These are phyloP conservation scores for Zelostemma sp. DNA, from an alignment of 1,140 invertebrate genomes.

Conservation along the genomic window DNA sequence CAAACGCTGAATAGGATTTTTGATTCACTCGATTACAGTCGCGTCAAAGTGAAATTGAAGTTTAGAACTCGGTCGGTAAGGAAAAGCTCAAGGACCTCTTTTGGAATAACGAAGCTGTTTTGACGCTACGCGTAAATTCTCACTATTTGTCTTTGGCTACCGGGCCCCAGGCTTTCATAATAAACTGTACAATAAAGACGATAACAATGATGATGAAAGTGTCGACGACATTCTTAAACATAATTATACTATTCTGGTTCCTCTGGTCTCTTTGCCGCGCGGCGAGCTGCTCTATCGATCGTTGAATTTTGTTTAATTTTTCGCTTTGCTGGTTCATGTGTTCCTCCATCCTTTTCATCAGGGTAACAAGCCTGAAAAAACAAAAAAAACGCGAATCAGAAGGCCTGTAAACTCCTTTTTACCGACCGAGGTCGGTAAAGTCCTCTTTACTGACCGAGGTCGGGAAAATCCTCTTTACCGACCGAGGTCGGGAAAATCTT, in stretches of 20 bases:
- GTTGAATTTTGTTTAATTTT: slow-evolving; percentile 66
- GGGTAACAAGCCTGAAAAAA: slow-evolving; percentile 56
- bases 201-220: slow-evolving; percentile 61
- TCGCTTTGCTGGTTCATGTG: slow-evolving; percentile 61
- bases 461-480: too few relatives aligned
- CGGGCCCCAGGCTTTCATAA: slow-evolving; percentile 56
- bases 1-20: too few relatives aligned
- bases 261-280: slow-evolving; percentile 59
- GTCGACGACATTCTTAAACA: slow-evolving; percentile 61
- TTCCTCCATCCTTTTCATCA: slow-evolving; percentile 63
- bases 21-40: too few relatives aligned
- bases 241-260: slow-evolving; percentile 54
- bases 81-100: too few relatives aligned
- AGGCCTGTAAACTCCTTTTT: neutral
- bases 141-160: slow-evolving; percentile 52
- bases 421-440: slow-evolving; percentile 12
- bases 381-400: slow-evolving; percentile 4
- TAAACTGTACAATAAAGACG: slow-evolving; percentile 63
- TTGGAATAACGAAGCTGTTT: too few relatives aligned
- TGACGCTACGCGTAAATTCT: too few relatives aligned
- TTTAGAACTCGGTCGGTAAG: too few relatives aligned
- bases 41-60: too few relatives aligned
- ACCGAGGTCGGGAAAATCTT: too few relatives aligned
- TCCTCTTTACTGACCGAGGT: too few relatives aligned
- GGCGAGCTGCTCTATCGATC: slow-evolving; percentile 62